Conservation (phyloP, 2,888 invertebrate genomes). For the Dynastes tityus region DNA sequence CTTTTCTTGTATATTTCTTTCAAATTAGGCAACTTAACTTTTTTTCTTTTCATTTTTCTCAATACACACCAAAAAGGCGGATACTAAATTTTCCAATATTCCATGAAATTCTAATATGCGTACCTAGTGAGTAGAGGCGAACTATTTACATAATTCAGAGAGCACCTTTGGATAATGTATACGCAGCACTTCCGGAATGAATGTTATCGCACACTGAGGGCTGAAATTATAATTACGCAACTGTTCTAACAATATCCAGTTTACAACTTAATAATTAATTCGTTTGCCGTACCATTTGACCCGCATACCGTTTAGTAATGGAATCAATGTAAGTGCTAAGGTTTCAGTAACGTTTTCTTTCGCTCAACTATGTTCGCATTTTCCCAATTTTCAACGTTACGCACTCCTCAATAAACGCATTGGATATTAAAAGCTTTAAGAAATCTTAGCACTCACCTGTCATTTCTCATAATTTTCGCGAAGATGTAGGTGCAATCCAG, state of each 20-base stretch:
- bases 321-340: constrained; percentile 20
- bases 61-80: too few species aligned
- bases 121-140: neutral
- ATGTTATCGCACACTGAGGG: neutral
- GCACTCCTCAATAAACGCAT: too few species aligned
- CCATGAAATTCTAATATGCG: too few species aligned
- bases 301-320: neutral
- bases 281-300: constrained; percentile 5
- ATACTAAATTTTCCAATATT: too few species aligned
- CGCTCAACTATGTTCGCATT: too few species aligned
- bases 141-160: neutral
- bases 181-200: neutral
- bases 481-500: neutral
- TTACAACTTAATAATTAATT: constrained; percentile 30
- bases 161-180: neutral
- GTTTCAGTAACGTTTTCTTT: neutral
- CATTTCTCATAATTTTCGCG: too few species aligned
- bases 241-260: constrained; percentile 13
- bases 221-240: constrained; percentile 19
- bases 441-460: too few species aligned
- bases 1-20: too few species aligned
- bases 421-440: too few species aligned
- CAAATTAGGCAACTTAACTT: too few species aligned
- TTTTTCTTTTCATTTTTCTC: too few species aligned
- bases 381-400: too few species aligned